Percentiles rank a stretch among this genome's conserved stretches.
These are phyloP conservation scores for Anas georgica DNA, from an alignment of 2,797 vertebrate genomes.

Conservation along the genomic window DNA sequence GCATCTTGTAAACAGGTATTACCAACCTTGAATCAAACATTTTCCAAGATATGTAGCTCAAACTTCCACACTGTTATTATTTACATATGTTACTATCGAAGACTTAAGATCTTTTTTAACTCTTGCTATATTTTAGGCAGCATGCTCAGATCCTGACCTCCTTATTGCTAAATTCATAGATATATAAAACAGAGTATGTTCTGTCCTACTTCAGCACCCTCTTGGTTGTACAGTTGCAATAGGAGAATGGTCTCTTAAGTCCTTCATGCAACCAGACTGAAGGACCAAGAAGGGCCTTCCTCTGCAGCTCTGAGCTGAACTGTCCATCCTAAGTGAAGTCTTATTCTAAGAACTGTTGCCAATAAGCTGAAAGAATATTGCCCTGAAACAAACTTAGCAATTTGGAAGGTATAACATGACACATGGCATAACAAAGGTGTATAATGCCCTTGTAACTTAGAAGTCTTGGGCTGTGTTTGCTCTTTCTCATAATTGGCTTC, in stretches of 20 bases:
- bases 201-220: background rate
- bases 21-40: background rate
- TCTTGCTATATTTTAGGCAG: background rate
- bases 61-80: background rate
- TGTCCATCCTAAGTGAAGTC: background rate
- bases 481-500: background rate
- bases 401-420: background rate
- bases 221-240: background rate
- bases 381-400: background rate
- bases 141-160: background rate
- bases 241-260: background rate
- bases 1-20: background rate
- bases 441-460: background rate
- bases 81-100: background rate
- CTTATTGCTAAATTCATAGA: rapidly evolving
- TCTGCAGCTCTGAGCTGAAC: background rate
- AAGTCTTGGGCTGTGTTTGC: background rate
- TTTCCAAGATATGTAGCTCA: background rate
- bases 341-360: background rate
- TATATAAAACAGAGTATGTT: background rate
- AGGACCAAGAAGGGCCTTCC: background rate
- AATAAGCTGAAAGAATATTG: background rate
- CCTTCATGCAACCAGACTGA: background rate
- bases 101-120: background rate
- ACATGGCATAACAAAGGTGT: background rate